Evolutionary conservation across 1,140 invertebrate species (phyloP).

Genomic region (Bombus cullumanus): DNA sequence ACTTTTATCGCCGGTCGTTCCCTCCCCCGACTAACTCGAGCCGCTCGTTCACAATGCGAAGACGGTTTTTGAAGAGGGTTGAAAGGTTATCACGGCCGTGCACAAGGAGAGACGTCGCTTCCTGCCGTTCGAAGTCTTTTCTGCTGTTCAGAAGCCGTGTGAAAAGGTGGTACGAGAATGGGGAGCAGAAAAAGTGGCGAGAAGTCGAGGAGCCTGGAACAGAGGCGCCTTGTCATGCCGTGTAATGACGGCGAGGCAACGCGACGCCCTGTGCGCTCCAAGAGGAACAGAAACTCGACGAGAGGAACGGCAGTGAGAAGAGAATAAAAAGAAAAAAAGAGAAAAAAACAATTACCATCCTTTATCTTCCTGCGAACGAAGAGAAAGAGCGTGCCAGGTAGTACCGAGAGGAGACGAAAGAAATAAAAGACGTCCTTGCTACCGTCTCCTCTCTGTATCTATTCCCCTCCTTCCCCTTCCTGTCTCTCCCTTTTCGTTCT

Average conservation of each 20-base stretch:
- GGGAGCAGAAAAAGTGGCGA: slow-evolving; percentile 71
- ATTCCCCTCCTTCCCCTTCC: slow-evolving; percentile 29
- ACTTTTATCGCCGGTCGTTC: background rate
- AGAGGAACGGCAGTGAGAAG: slow-evolving; percentile 33
- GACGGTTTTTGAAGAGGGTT: slow-evolving; percentile 60
- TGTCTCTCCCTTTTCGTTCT: background rate
- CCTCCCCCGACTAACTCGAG: slow-evolving; percentile 4
- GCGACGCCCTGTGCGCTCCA: slow-evolving; percentile 58
- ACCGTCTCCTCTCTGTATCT: slow-evolving; percentile 61
- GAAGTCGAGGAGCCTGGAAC: slow-evolving; percentile 66
- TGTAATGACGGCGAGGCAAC: slow-evolving; percentile 75
- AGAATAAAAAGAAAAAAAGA: slow-evolving; percentile 33
- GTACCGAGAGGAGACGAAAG: slow-evolving; percentile 58
- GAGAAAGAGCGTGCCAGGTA: slow-evolving; percentile 62
- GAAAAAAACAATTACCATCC: slow-evolving; percentile 60
- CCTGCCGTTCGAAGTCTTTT: slow-evolving; percentile 59
- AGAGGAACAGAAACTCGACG: slow-evolving; percentile 58
- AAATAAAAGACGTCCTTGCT: slow-evolving; percentile 63
- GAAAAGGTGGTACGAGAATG: slow-evolving; percentile 68
- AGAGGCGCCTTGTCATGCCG: slow-evolving; percentile 76
- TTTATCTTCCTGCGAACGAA: slow-evolving; percentile 58
- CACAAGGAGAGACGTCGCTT: slow-evolving; percentile 57
- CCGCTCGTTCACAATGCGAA: slow-evolving; percentile 50
- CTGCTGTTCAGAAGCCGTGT: slow-evolving; percentile 66
- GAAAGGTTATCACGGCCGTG: slow-evolving; percentile 60